Percentiles rank a stretch among this genome's conserved stretches.
These are phyloP conservation scores for Wasmannia auropunctata DNA, from an alignment of 1,140 invertebrate species.

Conservation along the genomic window DNA sequence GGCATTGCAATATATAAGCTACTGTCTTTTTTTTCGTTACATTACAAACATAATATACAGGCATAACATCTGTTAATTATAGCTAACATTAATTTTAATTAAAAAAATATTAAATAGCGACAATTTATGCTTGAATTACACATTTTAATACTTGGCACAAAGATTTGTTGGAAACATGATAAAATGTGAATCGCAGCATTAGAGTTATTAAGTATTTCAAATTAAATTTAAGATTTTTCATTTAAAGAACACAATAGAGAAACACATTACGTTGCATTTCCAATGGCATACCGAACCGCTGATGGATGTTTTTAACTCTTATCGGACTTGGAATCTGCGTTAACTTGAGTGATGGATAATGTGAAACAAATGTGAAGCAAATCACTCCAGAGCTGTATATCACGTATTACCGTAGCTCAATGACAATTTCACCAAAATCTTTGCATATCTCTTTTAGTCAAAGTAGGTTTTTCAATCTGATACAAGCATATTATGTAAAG, in stretches of 20 bases:
- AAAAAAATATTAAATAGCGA: background rate
- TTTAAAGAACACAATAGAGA: background rate
- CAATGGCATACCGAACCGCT: conserved; percentile 76
- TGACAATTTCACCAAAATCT: conserved; percentile 78
- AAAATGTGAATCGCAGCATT: conserved; percentile 23
- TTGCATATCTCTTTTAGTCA: conserved; percentile 70
- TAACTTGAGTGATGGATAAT: conserved; percentile 73
- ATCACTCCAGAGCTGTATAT: conserved; percentile 82
- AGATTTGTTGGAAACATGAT: conserved; percentile 35
- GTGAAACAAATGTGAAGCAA: conserved; percentile 75
- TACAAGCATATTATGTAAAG: conserved; percentile 66
- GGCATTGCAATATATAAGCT: background rate
- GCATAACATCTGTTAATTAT: background rate
- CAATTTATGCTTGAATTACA: background rate
- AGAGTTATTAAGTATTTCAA: background rate
- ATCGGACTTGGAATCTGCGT: conserved; percentile 75
- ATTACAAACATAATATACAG: background rate
- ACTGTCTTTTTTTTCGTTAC: background rate
- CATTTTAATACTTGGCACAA: conserved; percentile 44
- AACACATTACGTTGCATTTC: conserved; percentile 80
- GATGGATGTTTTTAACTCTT: conserved; percentile 75
- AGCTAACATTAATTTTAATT: conserved; percentile 19
- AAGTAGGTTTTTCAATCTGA: conserved; percentile 71
- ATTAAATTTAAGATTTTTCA: background rate
- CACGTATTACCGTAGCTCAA: conserved; percentile 78